Percentiles rank a stretch among this genome's conserved stretches.
phyloP scores from a whole-genome alignment of 2,888 invertebrate species.

The Drosophila recens region DNA sequence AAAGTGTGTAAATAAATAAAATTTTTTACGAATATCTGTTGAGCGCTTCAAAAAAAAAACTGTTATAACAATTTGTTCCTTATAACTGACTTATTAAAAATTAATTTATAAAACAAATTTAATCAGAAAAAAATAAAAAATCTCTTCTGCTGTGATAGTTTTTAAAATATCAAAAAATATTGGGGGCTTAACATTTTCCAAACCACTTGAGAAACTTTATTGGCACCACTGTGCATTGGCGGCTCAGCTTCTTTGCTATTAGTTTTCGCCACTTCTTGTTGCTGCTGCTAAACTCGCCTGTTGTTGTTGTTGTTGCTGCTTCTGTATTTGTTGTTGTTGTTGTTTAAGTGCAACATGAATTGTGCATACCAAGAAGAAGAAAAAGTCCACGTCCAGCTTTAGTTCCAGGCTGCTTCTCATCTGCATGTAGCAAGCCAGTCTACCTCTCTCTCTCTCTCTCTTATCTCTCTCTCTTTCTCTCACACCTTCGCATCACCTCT shows the following conservation, averaged over 20 bases:
- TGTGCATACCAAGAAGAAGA: constrained; percentile 73
- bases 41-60: too few species aligned
- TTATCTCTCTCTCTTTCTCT: neutral
- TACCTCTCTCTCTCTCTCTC: neutral
- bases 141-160: too few species aligned
- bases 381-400: constrained; percentile 28
- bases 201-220: neutral
- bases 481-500: neutral
- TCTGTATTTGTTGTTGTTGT: constrained; percentile 20
- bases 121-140: too few species aligned
- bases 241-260: constrained; percentile 67
- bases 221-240: constrained; percentile 2
- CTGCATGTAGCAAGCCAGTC: constrained; percentile 50
- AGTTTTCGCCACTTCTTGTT: constrained; percentile 59
- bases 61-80: too few species aligned
- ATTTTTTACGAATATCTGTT: too few species aligned
- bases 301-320: neutral
- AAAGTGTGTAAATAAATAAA: too few species aligned
- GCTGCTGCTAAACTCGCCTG: constrained; percentile 6
- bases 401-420: constrained; percentile 48
- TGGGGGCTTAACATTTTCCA: too few species aligned
- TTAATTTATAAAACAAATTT: too few species aligned
- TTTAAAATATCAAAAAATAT: too few species aligned
- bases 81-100: too few species aligned
- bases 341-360: constrained; percentile 78